Base-by-base conservation (phyloP, 2,888 invertebrate genomes). In the Crossocerus cetratus region DNA sequence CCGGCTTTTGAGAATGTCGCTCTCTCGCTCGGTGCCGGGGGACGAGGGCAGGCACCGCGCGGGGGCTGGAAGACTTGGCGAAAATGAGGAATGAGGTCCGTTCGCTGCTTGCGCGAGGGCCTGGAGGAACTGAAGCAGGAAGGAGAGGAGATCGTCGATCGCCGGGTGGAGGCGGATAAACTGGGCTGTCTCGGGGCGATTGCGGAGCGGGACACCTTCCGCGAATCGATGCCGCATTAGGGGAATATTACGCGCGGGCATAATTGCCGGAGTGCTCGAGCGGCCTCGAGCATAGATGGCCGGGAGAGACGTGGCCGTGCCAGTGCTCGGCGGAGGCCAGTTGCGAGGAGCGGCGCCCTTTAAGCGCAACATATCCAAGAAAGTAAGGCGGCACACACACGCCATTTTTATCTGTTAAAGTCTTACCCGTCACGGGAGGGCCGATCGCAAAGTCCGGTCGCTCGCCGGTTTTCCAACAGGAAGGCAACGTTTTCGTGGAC, bases 401-500 rank as follows among this genome's bases (percentile, higher is more conserved):
- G 89, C 89, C 89, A 89, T 89, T 88, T 89, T 88, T 87, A 87
- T 78, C 76, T 77, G 77, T 71, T 14, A 57, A 73, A 82, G 79
- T 81, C 81, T 72, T 18, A 78, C 73, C 82, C 84, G 79, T 81
- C 79, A 77, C 81, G 72, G 60, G 65, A 72, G 72, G 44, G 59
- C 59, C 69, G 65, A 74, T 44, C 60, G 74, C 68, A 63, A 63
- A 80, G 77, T 21, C 20, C 53, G 20, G 43, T 44, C 42, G 66
- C 55, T 59, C 55, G 49, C 57, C 5, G n/a, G 56, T 71, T 73
- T 80, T 83, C 22, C 23, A 63, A 73, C 64, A 58, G 65, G 74
- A 72, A 65, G 32, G 21, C 16, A 43, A 57, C 4, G 20, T 21
- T 32, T 60, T 44, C 43, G 21, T 70, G 43, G 62, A 84, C 88